Evolutionary conservation across 2,888 invertebrate species (phyloP), one percentile per base, ranked within the genome.

Genomic region (Drosophila niveifrons): DNA sequence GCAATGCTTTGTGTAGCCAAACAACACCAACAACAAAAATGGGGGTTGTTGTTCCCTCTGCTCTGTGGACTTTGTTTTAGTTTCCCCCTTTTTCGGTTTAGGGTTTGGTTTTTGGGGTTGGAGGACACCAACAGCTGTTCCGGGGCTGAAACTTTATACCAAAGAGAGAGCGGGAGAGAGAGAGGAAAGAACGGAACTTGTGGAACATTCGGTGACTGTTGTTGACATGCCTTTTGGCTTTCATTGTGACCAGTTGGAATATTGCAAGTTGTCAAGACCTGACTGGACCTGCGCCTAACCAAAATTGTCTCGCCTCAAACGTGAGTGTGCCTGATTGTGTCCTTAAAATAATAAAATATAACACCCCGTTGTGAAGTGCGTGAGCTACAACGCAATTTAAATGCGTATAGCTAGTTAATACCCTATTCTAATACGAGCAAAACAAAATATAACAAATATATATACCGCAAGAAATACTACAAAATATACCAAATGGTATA

Each of bases 101-200:
- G 43, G n/a, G 36, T 36, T 36, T 11, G 36, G n/a, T 36, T 34
- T 36, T 43, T 41, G 50, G 55, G 18, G 18, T 28, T 34, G 0
- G 39, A 36, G 31, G 31, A 31, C 31, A 39, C 63, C 63, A 51
- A 55, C 66, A 70, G 73, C 73, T 65, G 73, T 57, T 56, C 10
- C 23, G 47, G 43, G 48, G 23, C 34, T 55, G 48, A 13, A 70
- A 62, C 44, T 34, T 23, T 43, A 23, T 23, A 23, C 23, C 6
- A 23, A 4, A 23, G 23, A 23, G 23, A 23, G 23, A 23, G 39
- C 2, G 13, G 13, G 15, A 23, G 7, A 23, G 9, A n/a, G 15
- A 34, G 34, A 3, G 23, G 6, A 1, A 23, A 23, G 6, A 23
- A 6, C 4, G 2, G 28, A 41, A 28, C n/a, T 23, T 23, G 23